Evolutionary conservation across 2,113 vertebrate species (phyloP).

Genomic region (Lepus timidus): DNA sequence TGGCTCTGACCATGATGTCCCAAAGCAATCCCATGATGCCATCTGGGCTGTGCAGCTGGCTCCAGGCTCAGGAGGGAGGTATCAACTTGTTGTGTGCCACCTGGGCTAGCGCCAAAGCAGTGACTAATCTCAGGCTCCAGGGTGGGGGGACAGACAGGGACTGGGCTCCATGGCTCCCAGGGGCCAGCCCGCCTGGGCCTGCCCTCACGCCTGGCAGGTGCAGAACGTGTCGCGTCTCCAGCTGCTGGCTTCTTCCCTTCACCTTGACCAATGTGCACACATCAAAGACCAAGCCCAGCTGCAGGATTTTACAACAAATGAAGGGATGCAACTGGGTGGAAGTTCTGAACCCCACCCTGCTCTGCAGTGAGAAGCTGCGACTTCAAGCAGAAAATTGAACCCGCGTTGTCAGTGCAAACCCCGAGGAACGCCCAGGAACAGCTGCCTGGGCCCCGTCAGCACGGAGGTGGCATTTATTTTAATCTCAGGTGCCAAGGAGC

Average conservation of each 20-base stretch:
- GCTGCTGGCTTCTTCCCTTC: accelerated
- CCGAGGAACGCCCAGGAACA: background rate
- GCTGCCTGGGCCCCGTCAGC: accelerated
- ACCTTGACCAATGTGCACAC: accelerated
- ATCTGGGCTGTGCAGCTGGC: background rate
- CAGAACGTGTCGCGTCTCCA: accelerated
- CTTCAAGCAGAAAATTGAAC: background rate
- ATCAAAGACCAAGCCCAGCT: accelerated
- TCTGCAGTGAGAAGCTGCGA: background rate
- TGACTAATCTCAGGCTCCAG: background rate
- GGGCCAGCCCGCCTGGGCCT: accelerated
- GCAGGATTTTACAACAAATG: background rate
- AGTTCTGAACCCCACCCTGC: background rate
- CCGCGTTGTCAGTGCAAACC: accelerated
- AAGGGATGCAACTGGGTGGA: background rate
- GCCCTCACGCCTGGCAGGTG: accelerated
- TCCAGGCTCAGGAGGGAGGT: background rate
- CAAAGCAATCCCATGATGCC: accelerated
- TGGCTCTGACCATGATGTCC: accelerated
- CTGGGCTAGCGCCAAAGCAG: conserved; percentile 37
- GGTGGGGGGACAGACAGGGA: background rate
- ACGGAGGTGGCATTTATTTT: accelerated
- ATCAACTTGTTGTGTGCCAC: background rate
- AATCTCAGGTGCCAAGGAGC: accelerated
- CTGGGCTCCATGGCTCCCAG: accelerated